Percentiles rank a stretch among this genome's conserved stretches.
Conservation (phyloP, 2,797 vertebrate genomes). For the Hybognathus amarus region DNA sequence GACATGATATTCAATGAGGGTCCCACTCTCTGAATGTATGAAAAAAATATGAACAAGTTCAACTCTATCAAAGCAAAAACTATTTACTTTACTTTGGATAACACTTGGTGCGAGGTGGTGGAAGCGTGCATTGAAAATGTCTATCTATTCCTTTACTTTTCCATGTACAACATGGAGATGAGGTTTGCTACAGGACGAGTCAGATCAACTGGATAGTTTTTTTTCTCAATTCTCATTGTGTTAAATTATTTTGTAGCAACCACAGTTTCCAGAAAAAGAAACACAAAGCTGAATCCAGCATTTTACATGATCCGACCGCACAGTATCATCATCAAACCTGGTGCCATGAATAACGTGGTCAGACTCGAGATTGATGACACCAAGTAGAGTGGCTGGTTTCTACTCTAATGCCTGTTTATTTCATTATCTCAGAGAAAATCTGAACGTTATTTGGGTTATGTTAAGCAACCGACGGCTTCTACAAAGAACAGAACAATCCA, state of each 20-base stretch:
- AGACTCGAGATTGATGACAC: background rate
- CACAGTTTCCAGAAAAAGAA: background rate
- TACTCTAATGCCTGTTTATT: background rate
- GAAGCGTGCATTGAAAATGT: no score
- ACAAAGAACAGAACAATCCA: background rate
- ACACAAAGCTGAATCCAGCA: background rate
- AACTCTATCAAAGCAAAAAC: no score
- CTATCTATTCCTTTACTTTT: no score
- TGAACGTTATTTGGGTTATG: background rate
- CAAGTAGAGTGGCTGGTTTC: background rate
- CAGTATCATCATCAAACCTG: background rate
- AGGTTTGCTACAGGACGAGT: background rate
- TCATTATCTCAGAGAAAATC: background rate
- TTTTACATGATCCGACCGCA: background rate
- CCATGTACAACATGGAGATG: no score
- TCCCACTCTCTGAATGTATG: no score
- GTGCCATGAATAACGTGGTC: background rate
- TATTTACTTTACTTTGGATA: no score
- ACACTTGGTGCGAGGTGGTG: no score
- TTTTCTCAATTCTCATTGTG: background rate
- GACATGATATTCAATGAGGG: no score
- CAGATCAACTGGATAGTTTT: background rate
- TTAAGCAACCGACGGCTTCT: background rate
- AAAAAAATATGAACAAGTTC: no score
- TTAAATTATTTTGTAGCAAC: background rate